Evolutionary conservation across 1,140 invertebrate species (phyloP).

Genomic region (Microplitis demolitor): DNA sequence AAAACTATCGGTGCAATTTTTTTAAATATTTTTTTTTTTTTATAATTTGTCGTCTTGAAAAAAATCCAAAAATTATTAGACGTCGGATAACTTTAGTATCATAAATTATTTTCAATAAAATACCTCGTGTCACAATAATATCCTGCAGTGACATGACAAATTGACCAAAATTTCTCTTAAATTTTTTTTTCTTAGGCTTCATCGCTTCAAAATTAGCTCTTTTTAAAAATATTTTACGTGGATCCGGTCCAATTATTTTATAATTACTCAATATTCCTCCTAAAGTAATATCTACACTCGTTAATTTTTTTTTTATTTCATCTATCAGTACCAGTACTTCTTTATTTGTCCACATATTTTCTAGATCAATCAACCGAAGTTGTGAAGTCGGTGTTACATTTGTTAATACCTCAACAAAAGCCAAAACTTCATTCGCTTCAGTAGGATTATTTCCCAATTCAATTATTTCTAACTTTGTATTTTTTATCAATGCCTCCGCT

Average conservation of each 20-base stretch:
- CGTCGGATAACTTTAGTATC: too few relatives aligned
- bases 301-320: conserved; percentile 38
- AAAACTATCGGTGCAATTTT: too few relatives aligned
- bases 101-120: too few relatives aligned
- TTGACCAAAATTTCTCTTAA: conserved; percentile 54
- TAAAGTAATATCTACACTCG: conserved; percentile 48
- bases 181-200: conserved; percentile 54
- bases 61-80: too few relatives aligned
- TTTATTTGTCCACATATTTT: conserved; percentile 54
- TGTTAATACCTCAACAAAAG: conserved; percentile 37
- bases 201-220: conserved; percentile 56
- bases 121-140: conserved; percentile 32
- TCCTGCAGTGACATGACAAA: conserved; percentile 47
- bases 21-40: too few relatives aligned
- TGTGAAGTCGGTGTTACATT: conserved; percentile 26
- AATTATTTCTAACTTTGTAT: conserved; percentile 41
- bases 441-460: conserved; percentile 49
- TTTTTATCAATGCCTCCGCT: conserved; percentile 41
- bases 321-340: conserved; percentile 43
- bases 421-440: conserved; percentile 35
- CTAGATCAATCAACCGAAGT: conserved; percentile 52
- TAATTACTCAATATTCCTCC: conserved; percentile 59
- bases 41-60: too few relatives aligned
- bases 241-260: conserved; percentile 53
- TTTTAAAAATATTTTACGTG: conserved; percentile 52